Conservation (phyloP, 2,888 invertebrate genomes). For the Strigamia transsilvanica region DNA sequence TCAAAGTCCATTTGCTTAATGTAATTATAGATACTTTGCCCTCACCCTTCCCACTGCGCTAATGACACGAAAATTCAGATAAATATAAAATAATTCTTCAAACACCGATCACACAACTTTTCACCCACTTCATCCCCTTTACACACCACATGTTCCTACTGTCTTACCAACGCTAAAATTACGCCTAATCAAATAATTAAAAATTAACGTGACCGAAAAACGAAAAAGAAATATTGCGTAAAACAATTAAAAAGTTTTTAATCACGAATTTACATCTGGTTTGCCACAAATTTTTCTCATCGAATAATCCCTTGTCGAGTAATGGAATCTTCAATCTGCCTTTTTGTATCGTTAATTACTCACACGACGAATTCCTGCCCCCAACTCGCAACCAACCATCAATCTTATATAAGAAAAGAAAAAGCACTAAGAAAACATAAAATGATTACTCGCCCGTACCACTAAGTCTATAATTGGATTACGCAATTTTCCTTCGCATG, state of each 20-base stretch:
- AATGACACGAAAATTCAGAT: conserved; percentile 42
- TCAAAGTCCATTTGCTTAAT: conserved; percentile 44
- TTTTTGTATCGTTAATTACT: conserved; percentile 44
- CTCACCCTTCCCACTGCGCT: conserved; percentile 38
- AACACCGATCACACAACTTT: conserved; percentile 26
- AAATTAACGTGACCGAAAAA: neutral
- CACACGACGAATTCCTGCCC: conserved; percentile 44
- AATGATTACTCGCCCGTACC: conserved; percentile 40
- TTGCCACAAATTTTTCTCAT: conserved; percentile 42
- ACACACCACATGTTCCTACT: neutral
- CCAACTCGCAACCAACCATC: conserved; percentile 42
- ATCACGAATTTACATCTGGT: conserved; percentile 36
- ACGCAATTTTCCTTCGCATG: conserved; percentile 15
- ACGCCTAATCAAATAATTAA: conserved; percentile 14
- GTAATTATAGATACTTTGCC: conserved; percentile 44
- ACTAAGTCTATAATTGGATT: conserved; percentile 40
- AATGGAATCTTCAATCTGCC: conserved; percentile 44
- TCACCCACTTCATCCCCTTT: conserved; percentile 21
- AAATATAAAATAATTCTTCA: conserved; percentile 23
- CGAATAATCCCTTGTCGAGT: conserved; percentile 37
- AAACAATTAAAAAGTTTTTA: conserved; percentile 41
- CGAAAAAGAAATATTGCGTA: neutral
- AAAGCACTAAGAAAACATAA: conserved; percentile 36
- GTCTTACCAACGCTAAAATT: neutral
- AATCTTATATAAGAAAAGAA: conserved; percentile 40